These are phyloP conservation scores for Drosophila erecta DNA, from an alignment of 1,140 invertebrate genomes.

Conservation along the genomic window DNA sequence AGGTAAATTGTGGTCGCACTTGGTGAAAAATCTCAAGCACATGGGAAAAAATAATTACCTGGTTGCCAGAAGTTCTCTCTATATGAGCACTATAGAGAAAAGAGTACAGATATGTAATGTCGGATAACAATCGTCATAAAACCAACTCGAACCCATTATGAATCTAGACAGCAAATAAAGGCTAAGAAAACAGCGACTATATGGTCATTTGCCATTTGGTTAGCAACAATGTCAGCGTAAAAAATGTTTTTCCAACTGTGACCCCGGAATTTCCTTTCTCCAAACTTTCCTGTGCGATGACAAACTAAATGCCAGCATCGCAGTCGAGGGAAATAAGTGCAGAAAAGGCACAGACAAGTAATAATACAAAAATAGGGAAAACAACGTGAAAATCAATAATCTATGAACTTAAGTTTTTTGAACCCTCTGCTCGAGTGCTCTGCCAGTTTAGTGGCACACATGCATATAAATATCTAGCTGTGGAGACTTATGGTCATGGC, in stretches of 20 bases:
- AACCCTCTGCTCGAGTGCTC: conserved; percentile 49
- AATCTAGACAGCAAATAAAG: conserved; percentile 39
- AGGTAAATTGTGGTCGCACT: no score
- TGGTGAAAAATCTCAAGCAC: neutral
- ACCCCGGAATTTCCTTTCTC: neutral
- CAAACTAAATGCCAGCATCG: conserved; percentile 42
- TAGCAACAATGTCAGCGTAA: conserved; percentile 29
- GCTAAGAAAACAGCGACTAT: no score
- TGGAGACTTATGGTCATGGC: neutral
- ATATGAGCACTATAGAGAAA: no score
- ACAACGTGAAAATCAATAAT: conserved; percentile 61
- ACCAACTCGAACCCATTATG: conserved; percentile 17
- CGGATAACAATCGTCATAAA: no score
- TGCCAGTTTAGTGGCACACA: conserved; percentile 32
- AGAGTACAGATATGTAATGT: no score
- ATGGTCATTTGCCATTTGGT: conserved; percentile 30
- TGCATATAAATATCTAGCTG: neutral
- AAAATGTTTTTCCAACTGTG: conserved; percentile 36
- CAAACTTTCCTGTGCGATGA: conserved; percentile 18
- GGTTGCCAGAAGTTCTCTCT: neutral
- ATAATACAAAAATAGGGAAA: conserved; percentile 13
- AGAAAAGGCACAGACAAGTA: conserved; percentile 8
- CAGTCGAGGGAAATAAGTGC: neutral
- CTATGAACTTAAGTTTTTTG: conserved; percentile 65
- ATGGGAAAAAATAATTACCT: conserved; percentile 10